Conservation (phyloP, 2,113 vertebrate genomes). For the Pseudorhombus dupliciocellatus region DNA sequence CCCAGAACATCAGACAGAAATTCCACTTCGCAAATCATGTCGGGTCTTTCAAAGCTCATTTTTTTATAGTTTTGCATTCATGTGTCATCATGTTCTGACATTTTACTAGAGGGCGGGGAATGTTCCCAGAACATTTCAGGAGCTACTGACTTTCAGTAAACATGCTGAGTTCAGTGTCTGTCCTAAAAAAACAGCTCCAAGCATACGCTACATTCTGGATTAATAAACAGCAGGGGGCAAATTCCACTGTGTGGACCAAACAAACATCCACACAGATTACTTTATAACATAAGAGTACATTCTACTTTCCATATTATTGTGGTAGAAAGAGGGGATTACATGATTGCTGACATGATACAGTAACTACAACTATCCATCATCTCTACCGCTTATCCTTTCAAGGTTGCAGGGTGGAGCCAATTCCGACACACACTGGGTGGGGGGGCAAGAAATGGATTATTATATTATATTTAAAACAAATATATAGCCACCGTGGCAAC, state of each 20-base stretch:
- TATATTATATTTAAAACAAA: too few species aligned
- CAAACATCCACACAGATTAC: background rate
- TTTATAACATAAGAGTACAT: background rate
- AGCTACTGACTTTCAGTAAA: too few species aligned
- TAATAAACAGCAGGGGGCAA: background rate
- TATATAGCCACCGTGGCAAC: background rate
- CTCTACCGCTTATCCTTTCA: background rate
- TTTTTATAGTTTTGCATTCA: too few species aligned
- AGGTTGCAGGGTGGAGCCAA: too few species aligned
- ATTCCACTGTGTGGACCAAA: background rate
- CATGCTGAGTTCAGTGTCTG: background rate
- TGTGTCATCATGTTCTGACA: too few species aligned
- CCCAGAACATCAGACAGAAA: background rate
- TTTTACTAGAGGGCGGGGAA: too few species aligned
- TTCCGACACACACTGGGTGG: too few species aligned
- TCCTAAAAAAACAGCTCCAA: background rate
- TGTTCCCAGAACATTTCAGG: too few species aligned
- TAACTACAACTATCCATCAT: background rate
- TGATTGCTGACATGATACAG: background rate
- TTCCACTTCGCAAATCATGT: too few species aligned
- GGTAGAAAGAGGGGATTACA: too few species aligned
- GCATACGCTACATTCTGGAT: background rate
- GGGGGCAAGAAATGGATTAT: too few species aligned
- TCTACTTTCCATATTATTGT: background rate
- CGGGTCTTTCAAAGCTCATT: too few species aligned